Conservation (phyloP, 2,113 vertebrate genomes). For the Psammodynastes pulverulentus region DNA sequence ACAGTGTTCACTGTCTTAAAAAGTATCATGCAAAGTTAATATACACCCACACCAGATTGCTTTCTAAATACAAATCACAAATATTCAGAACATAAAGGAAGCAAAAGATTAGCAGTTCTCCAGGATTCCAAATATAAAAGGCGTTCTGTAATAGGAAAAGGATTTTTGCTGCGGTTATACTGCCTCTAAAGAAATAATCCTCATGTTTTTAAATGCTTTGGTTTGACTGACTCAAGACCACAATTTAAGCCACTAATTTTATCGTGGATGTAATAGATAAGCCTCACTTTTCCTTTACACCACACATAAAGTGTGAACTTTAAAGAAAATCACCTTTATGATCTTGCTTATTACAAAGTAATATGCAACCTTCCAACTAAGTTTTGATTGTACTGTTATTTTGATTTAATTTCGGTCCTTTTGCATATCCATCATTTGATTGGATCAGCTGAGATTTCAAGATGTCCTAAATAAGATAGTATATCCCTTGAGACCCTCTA, state of each 20-base stretch:
- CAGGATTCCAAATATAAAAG: background rate
- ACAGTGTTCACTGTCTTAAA: background rate
- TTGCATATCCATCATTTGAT: background rate
- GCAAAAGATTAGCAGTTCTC: background rate
- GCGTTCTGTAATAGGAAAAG: background rate
- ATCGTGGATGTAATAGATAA: background rate
- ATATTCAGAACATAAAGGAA: background rate
- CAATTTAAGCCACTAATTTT: background rate
- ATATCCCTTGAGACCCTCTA: background rate
- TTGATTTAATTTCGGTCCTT: constrained; percentile 1
- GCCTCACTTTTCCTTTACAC: background rate
- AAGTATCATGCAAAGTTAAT: background rate
- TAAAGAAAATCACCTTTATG: background rate
- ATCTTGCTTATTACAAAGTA: background rate
- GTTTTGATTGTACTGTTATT: background rate
- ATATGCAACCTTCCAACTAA: background rate
- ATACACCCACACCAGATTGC: background rate
- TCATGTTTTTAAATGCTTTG: background rate
- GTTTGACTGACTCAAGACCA: background rate
- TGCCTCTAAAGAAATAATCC: background rate
- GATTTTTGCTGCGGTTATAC: background rate
- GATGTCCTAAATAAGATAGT: background rate
- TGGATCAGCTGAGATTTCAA: background rate
- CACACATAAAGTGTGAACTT: background rate
- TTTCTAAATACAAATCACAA: background rate